Conservation (phyloP, 92 coral and sea anemone species). For the Parazoanthus atlanticus region DNA sequence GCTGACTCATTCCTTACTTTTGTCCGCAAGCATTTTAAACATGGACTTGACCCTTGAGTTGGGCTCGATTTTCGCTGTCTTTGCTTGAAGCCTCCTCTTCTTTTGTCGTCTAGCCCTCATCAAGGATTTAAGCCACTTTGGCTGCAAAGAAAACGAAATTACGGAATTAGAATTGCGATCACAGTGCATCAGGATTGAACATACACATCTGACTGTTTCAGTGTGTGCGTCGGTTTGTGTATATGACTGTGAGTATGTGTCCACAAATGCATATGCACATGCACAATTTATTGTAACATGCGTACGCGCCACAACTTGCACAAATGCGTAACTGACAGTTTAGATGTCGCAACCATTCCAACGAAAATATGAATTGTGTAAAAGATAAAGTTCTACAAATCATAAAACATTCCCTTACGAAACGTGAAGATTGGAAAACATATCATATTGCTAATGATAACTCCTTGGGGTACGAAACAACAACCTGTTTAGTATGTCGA, state of each 20-base stretch:
- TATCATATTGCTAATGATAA: neutral
- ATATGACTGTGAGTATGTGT: neutral
- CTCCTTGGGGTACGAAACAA: neutral
- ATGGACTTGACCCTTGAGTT: neutral
- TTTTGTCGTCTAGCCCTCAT: slow-evolving; percentile 9
- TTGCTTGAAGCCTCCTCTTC: neutral
- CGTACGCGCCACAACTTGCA: neutral
- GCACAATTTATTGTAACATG: neutral
- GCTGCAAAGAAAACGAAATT: slow-evolving; percentile 6
- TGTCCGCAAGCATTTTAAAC: neutral
- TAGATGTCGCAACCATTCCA: neutral
- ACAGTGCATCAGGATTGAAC: neutral
- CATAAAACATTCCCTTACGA: neutral
- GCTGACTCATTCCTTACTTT: neutral
- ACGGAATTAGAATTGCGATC: neutral
- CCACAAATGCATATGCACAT: neutral
- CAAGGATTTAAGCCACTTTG: slow-evolving; percentile 24
- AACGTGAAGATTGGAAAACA: neutral
- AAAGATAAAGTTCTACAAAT: neutral
- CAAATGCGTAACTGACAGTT: too few relatives aligned
- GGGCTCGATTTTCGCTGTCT: neutral
- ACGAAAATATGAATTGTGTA: neutral
- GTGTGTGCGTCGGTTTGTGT: neutral
- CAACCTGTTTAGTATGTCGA: neutral
- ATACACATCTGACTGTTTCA: neutral